A percentile compares a stretch with the other conserved stretches of the same genome.
Conservation (phyloP, 2,113 vertebrate species). For the Baryphthengus martii region DNA sequence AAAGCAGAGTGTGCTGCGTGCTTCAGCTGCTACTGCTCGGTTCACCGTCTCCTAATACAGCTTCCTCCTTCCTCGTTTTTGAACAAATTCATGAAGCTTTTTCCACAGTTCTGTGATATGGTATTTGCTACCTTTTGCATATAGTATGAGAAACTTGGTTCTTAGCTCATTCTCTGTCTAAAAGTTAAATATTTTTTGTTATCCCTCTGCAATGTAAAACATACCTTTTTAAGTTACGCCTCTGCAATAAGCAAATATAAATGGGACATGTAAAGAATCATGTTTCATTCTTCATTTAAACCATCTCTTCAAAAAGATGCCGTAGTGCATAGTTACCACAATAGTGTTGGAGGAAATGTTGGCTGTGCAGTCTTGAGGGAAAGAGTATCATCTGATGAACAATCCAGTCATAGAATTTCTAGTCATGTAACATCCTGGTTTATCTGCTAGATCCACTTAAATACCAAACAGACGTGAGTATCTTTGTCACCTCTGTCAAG, state of each 20-base stretch:
- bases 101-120: not conserved
- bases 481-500: not conserved
- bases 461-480: not conserved
- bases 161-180: not conserved
- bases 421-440: not conserved
- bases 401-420: not conserved
- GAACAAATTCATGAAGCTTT: not conserved
- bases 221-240: not conserved
- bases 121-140: too few species aligned
- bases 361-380: not conserved
- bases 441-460: not conserved
- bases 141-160: not conserved
- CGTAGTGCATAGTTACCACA: not conserved
- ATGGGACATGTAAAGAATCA: not conserved
- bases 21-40: not conserved
- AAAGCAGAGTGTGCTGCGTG: not conserved
- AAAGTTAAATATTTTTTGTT: not conserved
- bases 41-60: not conserved
- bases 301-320: not conserved
- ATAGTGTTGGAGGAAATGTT: not conserved
- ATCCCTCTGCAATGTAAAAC: not conserved
- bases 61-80: not conserved
- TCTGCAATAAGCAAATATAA: not conserved
- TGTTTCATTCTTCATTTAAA: not conserved
- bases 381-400: not conserved